Conservation (phyloP, 2,888 invertebrate species). For the Rhyacophila evoluta region DNA sequence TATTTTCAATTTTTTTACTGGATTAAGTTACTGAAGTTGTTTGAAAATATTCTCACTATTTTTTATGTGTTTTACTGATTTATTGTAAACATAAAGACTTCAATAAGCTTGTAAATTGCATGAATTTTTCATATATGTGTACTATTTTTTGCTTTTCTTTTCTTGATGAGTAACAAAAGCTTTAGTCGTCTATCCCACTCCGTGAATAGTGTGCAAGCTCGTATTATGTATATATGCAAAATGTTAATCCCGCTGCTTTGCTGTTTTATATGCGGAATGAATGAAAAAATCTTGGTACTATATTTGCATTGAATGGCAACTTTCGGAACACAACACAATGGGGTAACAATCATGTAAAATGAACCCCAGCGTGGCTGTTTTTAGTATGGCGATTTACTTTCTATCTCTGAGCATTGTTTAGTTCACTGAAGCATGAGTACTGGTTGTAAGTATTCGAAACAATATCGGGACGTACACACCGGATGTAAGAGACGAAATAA, state of each 20-base stretch:
- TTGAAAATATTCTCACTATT: no score
- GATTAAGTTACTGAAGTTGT: no score
- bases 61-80: no score
- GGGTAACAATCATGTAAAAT: slow-evolving; percentile 49
- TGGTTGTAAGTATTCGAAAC: background rate
- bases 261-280: slow-evolving; percentile 45
- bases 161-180: slow-evolving; percentile 4
- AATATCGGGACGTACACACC: background rate
- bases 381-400: slow-evolving; percentile 33
- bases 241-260: slow-evolving; percentile 52
- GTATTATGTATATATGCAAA: slow-evolving; percentile 44
- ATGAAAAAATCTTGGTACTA: slow-evolving; percentile 47
- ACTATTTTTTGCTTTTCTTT: background rate
- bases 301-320: slow-evolving; percentile 49
- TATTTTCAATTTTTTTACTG: no score
- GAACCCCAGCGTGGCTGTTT: slow-evolving; percentile 36
- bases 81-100: no score
- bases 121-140: background rate
- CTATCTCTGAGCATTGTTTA: background rate
- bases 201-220: slow-evolving; percentile 31
- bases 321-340: slow-evolving; percentile 45
- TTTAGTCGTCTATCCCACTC: background rate
- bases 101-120: no score
- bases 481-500: background rate
- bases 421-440: background rate